A percentile compares a stretch with the other conserved stretches of the same genome.
phyloP scores from a whole-genome alignment of 2,888 invertebrate genomes.

The Leptopilina drosophilae region DNA sequence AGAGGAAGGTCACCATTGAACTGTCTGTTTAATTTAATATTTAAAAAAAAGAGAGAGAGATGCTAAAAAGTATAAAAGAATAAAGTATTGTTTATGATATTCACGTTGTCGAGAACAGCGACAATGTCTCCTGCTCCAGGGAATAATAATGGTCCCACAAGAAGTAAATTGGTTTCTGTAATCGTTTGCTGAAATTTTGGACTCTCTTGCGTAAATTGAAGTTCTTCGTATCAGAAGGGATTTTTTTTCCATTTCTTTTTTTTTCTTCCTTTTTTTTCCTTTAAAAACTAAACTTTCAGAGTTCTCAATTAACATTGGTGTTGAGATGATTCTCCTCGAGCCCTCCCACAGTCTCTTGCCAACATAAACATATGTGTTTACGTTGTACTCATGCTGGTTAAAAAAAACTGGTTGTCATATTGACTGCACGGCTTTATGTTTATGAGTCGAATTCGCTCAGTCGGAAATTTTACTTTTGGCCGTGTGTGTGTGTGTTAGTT shows the following conservation, averaged over 20 bases:
- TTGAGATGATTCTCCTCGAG: constrained; percentile 44
- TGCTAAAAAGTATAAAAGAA: neutral
- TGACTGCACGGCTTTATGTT: constrained; percentile 46
- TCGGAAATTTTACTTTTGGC: neutral
- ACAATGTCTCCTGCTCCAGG: constrained; percentile 12
- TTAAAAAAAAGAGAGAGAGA: neutral
- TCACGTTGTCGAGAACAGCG: constrained; percentile 29
- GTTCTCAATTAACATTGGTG: constrained; percentile 53
- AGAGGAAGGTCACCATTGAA: no score
- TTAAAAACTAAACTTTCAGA: constrained; percentile 28
- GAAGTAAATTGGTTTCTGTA: constrained; percentile 17
- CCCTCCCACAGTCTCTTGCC: constrained; percentile 45
- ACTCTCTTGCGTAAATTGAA: constrained; percentile 35
- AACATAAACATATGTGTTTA: constrained; percentile 57
- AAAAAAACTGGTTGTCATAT: constrained; percentile 55
- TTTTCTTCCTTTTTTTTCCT: neutral
- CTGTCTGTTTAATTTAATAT: neutral
- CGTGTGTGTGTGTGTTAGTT: neutral
- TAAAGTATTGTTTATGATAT: constrained; percentile 27
- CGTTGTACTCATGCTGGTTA: constrained; percentile 46
- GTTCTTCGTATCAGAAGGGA: constrained; percentile 21
- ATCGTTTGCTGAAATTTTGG: constrained; percentile 10
- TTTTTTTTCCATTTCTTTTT: no score
- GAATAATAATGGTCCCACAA: constrained; percentile 12
- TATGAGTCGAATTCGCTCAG: constrained; percentile 39